phyloP scores from a whole-genome alignment of 2,888 invertebrate genomes.

The Tetropium fuscum region DNA sequence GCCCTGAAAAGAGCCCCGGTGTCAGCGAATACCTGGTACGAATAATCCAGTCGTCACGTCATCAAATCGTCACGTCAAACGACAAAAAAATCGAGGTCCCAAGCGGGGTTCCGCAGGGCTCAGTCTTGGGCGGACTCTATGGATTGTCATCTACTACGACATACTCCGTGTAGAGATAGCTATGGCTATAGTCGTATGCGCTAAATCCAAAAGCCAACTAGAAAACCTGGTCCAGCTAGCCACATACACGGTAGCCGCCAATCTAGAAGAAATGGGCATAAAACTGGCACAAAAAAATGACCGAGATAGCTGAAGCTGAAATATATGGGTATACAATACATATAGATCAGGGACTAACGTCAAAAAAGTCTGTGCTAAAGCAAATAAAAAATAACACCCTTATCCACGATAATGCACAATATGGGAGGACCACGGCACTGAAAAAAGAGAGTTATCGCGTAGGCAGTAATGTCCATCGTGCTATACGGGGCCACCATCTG shows the following conservation, averaged over 20 bases:
- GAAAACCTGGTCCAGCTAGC: not conserved
- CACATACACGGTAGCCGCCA: not conserved
- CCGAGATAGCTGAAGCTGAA: not conserved
- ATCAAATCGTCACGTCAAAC: not conserved
- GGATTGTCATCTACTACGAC: not conserved
- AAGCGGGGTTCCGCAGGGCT: not conserved
- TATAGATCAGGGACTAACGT: not conserved
- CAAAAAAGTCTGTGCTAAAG: not conserved
- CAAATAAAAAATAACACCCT: not conserved
- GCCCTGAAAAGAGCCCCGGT: not conserved
- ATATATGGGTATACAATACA: not conserved
- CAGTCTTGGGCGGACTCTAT: not conserved
- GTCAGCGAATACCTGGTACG: not conserved
- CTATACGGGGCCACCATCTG: not conserved
- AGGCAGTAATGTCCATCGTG: not conserved
- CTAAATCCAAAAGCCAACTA: not conserved
- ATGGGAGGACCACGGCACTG: not conserved
- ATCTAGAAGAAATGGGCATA: not conserved
- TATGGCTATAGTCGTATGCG: not conserved
- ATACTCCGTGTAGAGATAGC: not conserved
- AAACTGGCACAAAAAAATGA: not conserved
- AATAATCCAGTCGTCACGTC: not conserved
- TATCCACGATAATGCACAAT: not conserved
- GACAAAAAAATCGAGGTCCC: not conserved
- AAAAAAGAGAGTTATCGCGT: not conserved